Percentiles rank a stretch among this genome's conserved stretches.
Evolutionary conservation across 2,113 vertebrate species (phyloP).

Genomic region (Protobothrops mucrosquamatus): DNA sequence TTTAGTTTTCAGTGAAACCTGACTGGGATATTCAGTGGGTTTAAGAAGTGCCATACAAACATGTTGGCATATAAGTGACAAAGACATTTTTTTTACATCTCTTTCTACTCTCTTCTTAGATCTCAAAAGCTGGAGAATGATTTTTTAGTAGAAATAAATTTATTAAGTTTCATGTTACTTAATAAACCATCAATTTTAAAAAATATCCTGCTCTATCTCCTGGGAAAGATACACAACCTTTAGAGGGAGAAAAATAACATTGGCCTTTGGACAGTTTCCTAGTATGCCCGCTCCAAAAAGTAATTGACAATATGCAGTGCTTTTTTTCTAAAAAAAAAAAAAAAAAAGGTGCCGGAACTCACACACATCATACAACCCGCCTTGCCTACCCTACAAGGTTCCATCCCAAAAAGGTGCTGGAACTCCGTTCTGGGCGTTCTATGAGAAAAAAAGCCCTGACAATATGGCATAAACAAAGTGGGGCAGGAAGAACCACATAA

Average conservation of each 20-base stretch:
- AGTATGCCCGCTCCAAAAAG: too few species aligned
- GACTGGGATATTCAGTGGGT: conserved; percentile 44
- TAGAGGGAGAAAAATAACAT: background rate
- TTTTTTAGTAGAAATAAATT: conserved; percentile 58
- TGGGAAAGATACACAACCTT: background rate
- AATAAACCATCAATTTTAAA: conserved; percentile 38
- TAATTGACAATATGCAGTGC: too few species aligned
- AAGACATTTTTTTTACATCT: conserved; percentile 44
- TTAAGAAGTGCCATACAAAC: conserved; percentile 42
- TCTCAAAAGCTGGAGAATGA: conserved; percentile 49
- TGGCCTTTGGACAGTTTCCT: background rate
- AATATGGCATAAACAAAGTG: too few species aligned
- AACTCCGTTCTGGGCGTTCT: too few species aligned
- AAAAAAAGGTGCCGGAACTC: too few species aligned
- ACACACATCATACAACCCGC: too few species aligned
- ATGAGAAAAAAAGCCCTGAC: too few species aligned
- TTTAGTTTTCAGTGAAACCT: conserved; percentile 11
- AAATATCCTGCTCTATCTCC: conserved; percentile 25
- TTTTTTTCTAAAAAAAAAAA: too few species aligned
- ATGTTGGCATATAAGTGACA: conserved; percentile 40
- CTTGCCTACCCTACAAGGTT: too few species aligned
- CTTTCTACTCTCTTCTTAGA: conserved; percentile 47
- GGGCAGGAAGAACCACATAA: too few species aligned
- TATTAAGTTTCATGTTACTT: conserved; percentile 50
- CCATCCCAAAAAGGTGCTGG: too few species aligned